These are phyloP conservation scores for Syngnathus typhle DNA, from an alignment of 2,113 vertebrate genomes.

Conservation along the genomic window DNA sequence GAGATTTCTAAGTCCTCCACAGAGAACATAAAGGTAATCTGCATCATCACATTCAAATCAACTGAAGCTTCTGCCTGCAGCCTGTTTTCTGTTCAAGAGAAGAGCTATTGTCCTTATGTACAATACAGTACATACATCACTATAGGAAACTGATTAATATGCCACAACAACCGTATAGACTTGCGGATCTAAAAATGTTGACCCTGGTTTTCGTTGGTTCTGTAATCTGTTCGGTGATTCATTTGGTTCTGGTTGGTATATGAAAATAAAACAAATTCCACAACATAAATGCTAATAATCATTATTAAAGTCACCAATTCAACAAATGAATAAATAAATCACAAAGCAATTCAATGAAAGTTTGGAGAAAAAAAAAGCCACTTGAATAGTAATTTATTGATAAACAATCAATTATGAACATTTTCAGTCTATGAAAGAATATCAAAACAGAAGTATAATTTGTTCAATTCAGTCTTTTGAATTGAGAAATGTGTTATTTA, in stretches of 20 bases:
- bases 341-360: neutral
- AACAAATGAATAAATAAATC: neutral
- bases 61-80: conserved; percentile 2
- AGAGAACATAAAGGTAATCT: conserved; percentile 64
- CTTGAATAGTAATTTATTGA: neutral
- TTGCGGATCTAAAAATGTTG: conserved; percentile 24
- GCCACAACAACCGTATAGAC: conserved; percentile 1
- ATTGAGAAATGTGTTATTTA: too few species aligned
- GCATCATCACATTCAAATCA: conserved; percentile 59
- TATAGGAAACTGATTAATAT: conserved; percentile 3
- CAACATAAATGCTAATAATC: conserved; percentile 26
- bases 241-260: conserved; percentile 23
- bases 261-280: conserved; percentile 38
- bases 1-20: conserved; percentile 41
- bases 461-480: neutral
- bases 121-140: conserved; percentile 20
- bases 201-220: conserved; percentile 36
- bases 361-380: neutral
- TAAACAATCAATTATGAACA: neutral
- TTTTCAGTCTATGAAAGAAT: neutral
- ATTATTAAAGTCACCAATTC: conserved; percentile 8
- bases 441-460: neutral
- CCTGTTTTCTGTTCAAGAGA: conserved; percentile 11
- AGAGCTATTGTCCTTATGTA: conserved; percentile 2
- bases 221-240: conserved; percentile 13